A percentile compares a stretch with the other conserved stretches of the same genome.
These are phyloP conservation scores for Notodonta dromedarius DNA, from an alignment of 2,888 invertebrate genomes.

Conservation along the genomic window DNA sequence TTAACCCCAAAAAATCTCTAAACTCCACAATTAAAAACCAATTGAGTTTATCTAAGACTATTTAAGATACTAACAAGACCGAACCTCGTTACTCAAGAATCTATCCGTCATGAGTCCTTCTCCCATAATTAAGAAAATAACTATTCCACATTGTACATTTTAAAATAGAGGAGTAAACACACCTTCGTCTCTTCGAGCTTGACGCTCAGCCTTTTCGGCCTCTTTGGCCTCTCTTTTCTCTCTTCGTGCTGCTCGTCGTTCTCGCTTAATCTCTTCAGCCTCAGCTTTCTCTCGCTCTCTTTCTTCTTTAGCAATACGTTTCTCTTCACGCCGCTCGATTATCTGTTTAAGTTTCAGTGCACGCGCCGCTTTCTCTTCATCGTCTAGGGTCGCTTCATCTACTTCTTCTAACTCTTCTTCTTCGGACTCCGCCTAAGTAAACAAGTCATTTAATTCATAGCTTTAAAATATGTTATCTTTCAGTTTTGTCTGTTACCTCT, in stretches of 20 bases:
- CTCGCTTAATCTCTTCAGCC: constrained; percentile 56
- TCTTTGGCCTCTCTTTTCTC: constrained; percentile 64
- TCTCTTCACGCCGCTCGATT: constrained; percentile 53
- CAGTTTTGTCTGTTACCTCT: constrained; percentile 51
- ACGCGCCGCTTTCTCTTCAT: constrained; percentile 68
- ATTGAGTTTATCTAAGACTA: no score
- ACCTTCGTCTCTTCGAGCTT: constrained; percentile 65
- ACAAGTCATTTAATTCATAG: not conserved
- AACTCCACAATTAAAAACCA: no score
- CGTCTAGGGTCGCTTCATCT: constrained; percentile 69
- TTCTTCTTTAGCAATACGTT: constrained; percentile 56
- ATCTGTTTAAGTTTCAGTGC: constrained; percentile 55
- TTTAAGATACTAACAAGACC: no score
- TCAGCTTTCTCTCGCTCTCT: constrained; percentile 57
- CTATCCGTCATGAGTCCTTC: no score
- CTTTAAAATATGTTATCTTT: not conserved
- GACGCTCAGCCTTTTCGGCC: constrained; percentile 58
- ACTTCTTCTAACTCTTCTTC: constrained; percentile 71
- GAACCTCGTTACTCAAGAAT: no score
- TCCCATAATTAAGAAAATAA: no score
- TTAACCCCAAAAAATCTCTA: no score
- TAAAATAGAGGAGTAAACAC: not conserved
- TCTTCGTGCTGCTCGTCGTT: constrained; percentile 62
- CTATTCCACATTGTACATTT: no score
- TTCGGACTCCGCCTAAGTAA: constrained; percentile 54